A percentile compares a stretch with the other conserved stretches of the same genome.
Conservation (phyloP, 1,140 invertebrate species). For the Teleopsis dalmanni region DNA sequence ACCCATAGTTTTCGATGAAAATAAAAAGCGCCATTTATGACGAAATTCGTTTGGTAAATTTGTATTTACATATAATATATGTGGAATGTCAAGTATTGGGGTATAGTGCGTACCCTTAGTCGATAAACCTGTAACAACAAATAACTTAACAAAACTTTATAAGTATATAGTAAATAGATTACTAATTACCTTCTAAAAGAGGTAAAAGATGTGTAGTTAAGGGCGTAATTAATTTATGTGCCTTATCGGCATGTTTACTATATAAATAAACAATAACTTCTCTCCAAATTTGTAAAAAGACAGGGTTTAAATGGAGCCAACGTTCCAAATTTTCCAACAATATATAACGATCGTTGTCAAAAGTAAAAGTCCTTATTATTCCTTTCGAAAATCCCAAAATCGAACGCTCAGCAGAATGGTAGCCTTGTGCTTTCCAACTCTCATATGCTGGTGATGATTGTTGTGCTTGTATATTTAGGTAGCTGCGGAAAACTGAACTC, state of each 20-base stretch:
- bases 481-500: conserved; percentile 37
- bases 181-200: conserved; percentile 9
- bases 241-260: conserved; percentile 3
- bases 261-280: conserved; percentile 50
- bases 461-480: conserved; percentile 29
- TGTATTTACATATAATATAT: conserved; percentile 69
- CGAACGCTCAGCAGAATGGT: conserved; percentile 47
- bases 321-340: conserved; percentile 29
- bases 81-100: conserved; percentile 65
- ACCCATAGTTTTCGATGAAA: conserved; percentile 73
- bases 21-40: conserved; percentile 73
- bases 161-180: background rate
- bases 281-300: conserved; percentile 46
- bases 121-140: conserved; percentile 48
- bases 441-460: conserved; percentile 35
- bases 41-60: conserved; percentile 64
- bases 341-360: conserved; percentile 30
- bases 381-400: conserved; percentile 49
- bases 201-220: conserved; percentile 27
- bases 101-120: conserved; percentile 68
- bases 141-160: background rate
- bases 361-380: conserved; percentile 38
- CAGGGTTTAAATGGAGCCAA: conserved; percentile 37
- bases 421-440: conserved; percentile 49
- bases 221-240: conserved; percentile 6